Conservation (phyloP, 2,888 invertebrate genomes). For the Drosophila tripunctata region DNA sequence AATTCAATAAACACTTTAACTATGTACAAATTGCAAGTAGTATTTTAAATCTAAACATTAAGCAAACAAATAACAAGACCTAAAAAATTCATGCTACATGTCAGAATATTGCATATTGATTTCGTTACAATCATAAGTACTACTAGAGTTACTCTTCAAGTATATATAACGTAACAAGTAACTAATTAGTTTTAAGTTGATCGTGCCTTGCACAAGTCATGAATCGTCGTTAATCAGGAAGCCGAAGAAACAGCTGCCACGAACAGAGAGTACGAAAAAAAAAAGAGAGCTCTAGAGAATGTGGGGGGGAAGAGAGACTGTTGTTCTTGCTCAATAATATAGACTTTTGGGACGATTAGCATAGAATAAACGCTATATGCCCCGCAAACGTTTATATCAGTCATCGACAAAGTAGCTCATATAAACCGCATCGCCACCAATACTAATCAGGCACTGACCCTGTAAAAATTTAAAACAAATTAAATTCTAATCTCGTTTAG, state of each 20-base stretch:
- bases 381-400: constrained; percentile 81
- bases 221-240: constrained; percentile 1
- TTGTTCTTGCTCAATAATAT: constrained; percentile 61
- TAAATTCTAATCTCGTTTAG: not conserved
- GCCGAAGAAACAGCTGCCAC: constrained; percentile 20
- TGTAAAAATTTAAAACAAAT: constrained; percentile 84
- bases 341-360: constrained; percentile 81
- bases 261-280: constrained; percentile 15
- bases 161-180: constrained; percentile 19
- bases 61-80: constrained; percentile 70
- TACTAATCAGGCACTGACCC: constrained; percentile 98
- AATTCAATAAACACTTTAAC: constrained; percentile 65
- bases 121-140: constrained; percentile 19
- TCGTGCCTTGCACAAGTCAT: constrained; percentile 30
- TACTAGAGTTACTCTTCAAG: constrained; percentile 12
- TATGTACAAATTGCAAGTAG: constrained; percentile 62
- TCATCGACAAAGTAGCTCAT: constrained; percentile 89
- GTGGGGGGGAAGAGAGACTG: constrained; percentile 20
- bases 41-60: constrained; percentile 49
- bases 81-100: constrained; percentile 50
- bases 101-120: constrained; percentile 61
- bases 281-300: constrained; percentile 26
- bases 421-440: constrained; percentile 96
- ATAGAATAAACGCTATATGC: constrained; percentile 83
- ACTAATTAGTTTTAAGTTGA: constrained; percentile 3